Percentiles rank a stretch among this genome's conserved stretches.
phyloP scores from a whole-genome alignment of 2,113 vertebrate genomes.

The Anser cygnoides region DNA sequence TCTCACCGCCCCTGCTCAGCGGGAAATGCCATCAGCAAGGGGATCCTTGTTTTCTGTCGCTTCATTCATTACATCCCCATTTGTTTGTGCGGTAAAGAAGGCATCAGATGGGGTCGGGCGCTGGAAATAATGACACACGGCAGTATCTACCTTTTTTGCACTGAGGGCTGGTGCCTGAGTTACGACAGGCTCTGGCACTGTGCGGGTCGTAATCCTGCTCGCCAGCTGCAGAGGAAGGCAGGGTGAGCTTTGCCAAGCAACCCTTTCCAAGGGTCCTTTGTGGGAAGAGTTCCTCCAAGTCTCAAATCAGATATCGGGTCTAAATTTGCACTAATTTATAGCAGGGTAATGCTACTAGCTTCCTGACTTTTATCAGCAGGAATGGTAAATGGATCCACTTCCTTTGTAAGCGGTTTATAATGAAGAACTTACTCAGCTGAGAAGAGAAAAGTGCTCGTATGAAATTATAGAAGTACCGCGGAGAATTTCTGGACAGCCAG shows the following conservation, averaged over 20 bases:
- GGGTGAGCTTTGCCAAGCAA: rapidly evolving
- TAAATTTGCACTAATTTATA: background rate
- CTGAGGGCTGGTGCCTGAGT: background rate
- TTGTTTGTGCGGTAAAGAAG: background rate
- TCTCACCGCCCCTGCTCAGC: background rate
- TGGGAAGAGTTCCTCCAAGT: background rate
- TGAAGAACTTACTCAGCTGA: background rate
- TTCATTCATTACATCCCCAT: rapidly evolving
- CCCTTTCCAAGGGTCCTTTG: background rate
- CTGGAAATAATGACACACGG: background rate
- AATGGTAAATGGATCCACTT: background rate
- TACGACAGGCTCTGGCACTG: background rate
- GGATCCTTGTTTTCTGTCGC: background rate
- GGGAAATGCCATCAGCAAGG: rapidly evolving
- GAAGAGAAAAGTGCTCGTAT: background rate
- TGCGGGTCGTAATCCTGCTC: background rate
- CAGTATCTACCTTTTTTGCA: background rate
- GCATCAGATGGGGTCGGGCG: background rate
- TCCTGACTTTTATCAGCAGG: background rate
- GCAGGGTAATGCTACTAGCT: background rate
- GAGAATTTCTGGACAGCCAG: background rate
- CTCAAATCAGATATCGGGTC: background rate
- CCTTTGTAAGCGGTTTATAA: background rate
- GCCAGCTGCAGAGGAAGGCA: rapidly evolving
- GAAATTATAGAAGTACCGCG: background rate